Evolutionary conservation across 2,888 invertebrate species (phyloP).

Genomic region (Xanthia icteritia): DNA sequence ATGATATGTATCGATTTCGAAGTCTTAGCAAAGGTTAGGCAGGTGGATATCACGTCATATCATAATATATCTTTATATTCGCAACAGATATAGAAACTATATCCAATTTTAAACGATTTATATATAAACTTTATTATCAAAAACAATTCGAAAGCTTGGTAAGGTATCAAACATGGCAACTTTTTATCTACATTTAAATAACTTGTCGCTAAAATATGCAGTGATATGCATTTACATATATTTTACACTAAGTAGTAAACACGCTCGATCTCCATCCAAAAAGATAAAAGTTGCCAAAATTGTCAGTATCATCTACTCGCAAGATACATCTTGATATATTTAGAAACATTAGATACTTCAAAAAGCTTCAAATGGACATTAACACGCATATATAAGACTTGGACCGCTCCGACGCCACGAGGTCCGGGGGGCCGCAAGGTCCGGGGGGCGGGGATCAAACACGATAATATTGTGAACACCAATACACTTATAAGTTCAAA

Average conservation of each 20-base stretch:
- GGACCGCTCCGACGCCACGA: constrained; percentile 7
- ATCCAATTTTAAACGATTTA: constrained; percentile 47
- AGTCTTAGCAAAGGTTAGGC: constrained; percentile 73
- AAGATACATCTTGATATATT: constrained; percentile 53
- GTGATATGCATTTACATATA: constrained; percentile 21
- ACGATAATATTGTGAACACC: constrained; percentile 69
- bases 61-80: constrained; percentile 60
- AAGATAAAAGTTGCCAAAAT: constrained; percentile 63
- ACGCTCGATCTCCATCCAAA: constrained; percentile 22
- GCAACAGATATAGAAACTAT: constrained; percentile 65
- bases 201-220: constrained; percentile 35
- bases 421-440: background rate
- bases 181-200: constrained; percentile 54
- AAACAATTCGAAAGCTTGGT: constrained; percentile 66
- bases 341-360: constrained; percentile 55
- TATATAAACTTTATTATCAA: constrained; percentile 58
- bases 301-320: constrained; percentile 49
- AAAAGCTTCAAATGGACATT: constrained; percentile 64
- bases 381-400: constrained; percentile 48
- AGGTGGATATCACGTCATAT: constrained; percentile 67
- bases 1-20: constrained; percentile 78
- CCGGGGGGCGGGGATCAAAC: constrained; percentile 22
- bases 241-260: constrained; percentile 12
- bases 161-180: constrained; percentile 60
- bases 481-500: constrained; percentile 71